These are phyloP conservation scores for Spodoptera frugiperda DNA, from an alignment of 1,140 invertebrate genomes.

Conservation along the genomic window DNA sequence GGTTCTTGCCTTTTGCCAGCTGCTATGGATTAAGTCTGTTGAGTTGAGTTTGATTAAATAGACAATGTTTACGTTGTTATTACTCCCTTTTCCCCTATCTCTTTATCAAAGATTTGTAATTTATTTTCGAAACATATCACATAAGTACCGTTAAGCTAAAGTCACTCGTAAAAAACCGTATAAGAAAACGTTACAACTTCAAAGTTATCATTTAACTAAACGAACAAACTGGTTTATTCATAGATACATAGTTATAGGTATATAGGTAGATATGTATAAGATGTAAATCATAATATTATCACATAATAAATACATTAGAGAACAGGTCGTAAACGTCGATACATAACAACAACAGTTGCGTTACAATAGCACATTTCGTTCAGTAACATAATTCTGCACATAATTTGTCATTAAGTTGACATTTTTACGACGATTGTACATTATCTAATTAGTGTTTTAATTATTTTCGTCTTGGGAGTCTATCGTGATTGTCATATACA, in stretches of 20 bases:
- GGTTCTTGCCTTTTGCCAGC: background rate
- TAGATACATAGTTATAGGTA: background rate
- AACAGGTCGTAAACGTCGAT: constrained; percentile 19
- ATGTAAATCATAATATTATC: constrained; percentile 21
- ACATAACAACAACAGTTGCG: background rate
- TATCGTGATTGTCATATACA: no score
- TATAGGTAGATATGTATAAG: background rate
- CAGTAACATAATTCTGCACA: constrained; percentile 12
- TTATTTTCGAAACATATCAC: no score
- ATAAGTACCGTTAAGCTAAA: no score
- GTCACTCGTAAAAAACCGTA: no score
- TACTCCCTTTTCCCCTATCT: no score
- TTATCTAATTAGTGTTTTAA: background rate
- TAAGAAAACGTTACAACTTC: no score
- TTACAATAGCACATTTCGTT: background rate
- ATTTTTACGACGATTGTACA: background rate
- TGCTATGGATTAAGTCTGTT: background rate
- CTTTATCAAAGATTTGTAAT: no score
- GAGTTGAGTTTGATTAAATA: background rate
- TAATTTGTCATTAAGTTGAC: constrained; percentile 19
- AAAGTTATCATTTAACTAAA: no score
- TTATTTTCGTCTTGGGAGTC: background rate
- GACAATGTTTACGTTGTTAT: no score
- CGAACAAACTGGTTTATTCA: background rate
- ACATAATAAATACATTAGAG: constrained; percentile 11